phyloP scores from a whole-genome alignment of 1,140 invertebrate species.

The Drosophila serrata region DNA sequence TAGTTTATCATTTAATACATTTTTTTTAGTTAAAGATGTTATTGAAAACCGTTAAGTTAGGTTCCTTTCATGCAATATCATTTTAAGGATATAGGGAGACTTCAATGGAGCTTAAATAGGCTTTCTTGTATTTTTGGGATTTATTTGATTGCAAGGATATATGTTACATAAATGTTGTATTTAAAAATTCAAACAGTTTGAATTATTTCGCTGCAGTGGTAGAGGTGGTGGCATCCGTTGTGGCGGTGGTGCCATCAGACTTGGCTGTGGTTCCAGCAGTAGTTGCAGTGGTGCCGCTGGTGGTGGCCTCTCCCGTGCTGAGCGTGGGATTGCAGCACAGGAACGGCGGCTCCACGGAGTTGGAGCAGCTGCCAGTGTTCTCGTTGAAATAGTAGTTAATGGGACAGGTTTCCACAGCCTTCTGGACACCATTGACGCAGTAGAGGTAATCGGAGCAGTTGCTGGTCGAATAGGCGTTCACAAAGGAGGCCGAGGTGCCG shows the following conservation, averaged over 20 bases:
- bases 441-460: conserved; percentile 51
- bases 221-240: no score
- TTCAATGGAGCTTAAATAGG: no score
- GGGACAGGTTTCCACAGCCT: conserved; percentile 28
- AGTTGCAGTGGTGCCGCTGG: not conserved
- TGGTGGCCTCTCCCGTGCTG: conserved; percentile 5
- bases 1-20: not conserved
- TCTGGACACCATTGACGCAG: conserved; percentile 48
- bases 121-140: not conserved
- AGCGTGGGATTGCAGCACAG: conserved; percentile 32
- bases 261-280: not conserved
- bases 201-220: not conserved
- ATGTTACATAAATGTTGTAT: not conserved
- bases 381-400: conserved; percentile 50
- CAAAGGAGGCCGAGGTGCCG: conserved; percentile 46
- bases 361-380: conserved; percentile 4
- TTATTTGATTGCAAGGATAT: conserved; percentile 21
- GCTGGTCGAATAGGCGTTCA: conserved; percentile 49
- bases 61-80: not conserved
- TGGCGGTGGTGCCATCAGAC: not conserved
- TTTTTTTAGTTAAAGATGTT: no score
- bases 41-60: no score
- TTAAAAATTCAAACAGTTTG: not conserved
- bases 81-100: not conserved
- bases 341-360: conserved; percentile 27